Percentiles rank a stretch among this genome's conserved stretches.
Conservation (phyloP, 2,888 invertebrate species). For the Limnephilus lunatus region DNA sequence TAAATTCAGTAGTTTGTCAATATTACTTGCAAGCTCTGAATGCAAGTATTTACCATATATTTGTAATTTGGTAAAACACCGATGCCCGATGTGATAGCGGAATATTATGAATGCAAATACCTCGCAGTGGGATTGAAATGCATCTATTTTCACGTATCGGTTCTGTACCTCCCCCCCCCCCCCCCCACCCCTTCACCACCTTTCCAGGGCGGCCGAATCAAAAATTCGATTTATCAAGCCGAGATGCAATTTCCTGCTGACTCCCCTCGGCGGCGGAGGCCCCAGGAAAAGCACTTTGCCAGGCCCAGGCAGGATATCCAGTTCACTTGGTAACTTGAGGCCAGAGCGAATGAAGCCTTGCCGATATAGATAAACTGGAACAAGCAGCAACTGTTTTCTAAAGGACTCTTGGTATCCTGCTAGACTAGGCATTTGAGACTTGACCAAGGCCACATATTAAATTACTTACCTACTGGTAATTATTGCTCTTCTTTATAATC, state of each 20-base stretch:
- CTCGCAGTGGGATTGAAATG: neutral
- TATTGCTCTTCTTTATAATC: too few relatives aligned
- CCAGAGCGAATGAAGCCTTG: neutral
- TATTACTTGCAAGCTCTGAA: neutral
- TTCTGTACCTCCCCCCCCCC: neutral
- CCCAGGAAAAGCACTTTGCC: neutral
- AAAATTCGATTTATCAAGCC: neutral
- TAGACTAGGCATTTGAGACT: too few relatives aligned
- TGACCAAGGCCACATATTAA: too few relatives aligned
- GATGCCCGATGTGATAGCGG: neutral
- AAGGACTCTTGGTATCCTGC: too few relatives aligned
- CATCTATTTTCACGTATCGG: neutral
- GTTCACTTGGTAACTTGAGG: constrained; percentile 10
- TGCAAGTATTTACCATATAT: neutral
- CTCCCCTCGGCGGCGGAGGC: neutral
- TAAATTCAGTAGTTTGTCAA: too few relatives aligned
- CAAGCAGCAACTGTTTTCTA: too few relatives aligned
- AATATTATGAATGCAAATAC: neutral
- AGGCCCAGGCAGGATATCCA: constrained; percentile 4
- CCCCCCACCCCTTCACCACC: too few relatives aligned
- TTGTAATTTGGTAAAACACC: neutral
- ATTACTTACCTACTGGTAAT: too few relatives aligned
- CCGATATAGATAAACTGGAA: neutral
- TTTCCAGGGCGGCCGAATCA: neutral
- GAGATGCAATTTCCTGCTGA: neutral